phyloP scores from a whole-genome alignment of 2,888 invertebrate genomes.

The Melanotus villosus region DNA sequence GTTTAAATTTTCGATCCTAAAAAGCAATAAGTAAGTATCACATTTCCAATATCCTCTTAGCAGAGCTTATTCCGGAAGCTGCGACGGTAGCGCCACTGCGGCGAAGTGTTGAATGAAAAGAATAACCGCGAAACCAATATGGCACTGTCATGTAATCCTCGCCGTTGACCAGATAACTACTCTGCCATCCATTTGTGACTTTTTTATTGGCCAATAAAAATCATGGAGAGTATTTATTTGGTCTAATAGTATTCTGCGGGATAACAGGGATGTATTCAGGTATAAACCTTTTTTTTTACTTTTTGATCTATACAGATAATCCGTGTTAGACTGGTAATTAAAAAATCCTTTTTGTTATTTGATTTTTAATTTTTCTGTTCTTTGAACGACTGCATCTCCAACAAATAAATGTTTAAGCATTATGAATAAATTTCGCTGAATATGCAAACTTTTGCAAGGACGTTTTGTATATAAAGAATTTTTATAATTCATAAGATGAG shows the following conservation, averaged over 20 bases:
- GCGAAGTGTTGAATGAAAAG: slow-evolving; percentile 52
- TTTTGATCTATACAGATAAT: too few relatives aligned
- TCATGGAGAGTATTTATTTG: slow-evolving; percentile 47
- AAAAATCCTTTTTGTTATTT: too few relatives aligned
- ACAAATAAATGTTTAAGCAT: too few relatives aligned
- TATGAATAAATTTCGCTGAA: too few relatives aligned
- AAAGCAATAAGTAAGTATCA: slow-evolving; percentile 61
- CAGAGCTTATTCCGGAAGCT: slow-evolving; percentile 53
- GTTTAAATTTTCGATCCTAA: slow-evolving; percentile 33
- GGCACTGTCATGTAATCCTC: slow-evolving; percentile 62
- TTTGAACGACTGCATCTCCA: too few relatives aligned
- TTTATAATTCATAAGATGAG: too few relatives aligned
- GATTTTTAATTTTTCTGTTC: too few relatives aligned
- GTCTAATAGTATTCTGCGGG: slow-evolving; percentile 37
- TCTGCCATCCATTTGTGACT: slow-evolving; percentile 51
- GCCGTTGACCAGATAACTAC: slow-evolving; percentile 51
- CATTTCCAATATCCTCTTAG: slow-evolving; percentile 65
- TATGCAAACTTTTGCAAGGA: too few relatives aligned
- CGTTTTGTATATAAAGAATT: too few relatives aligned
- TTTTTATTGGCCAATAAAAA: slow-evolving; percentile 53
- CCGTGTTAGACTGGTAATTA: too few relatives aligned
- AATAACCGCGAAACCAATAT: slow-evolving; percentile 59
- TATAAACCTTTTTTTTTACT: too few relatives aligned
- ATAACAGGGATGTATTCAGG: slow-evolving; percentile 30
- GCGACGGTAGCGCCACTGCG: slow-evolving; percentile 52